A percentile compares a stretch with the other conserved stretches of the same genome.
Conservation (phyloP, 2,797 vertebrate genomes). For the Distichodus sexfasciatus region DNA sequence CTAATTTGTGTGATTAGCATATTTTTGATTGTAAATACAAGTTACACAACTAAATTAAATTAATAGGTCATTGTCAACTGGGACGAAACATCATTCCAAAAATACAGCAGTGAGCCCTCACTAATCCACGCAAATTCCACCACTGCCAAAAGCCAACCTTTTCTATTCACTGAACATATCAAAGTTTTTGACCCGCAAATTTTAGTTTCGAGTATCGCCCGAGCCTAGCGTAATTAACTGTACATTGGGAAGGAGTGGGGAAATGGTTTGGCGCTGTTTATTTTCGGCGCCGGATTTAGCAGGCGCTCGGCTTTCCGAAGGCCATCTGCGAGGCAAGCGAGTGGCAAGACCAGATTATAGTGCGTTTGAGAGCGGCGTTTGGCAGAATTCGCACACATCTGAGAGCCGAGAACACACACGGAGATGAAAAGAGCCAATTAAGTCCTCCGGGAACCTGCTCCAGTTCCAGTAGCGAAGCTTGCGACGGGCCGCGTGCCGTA, state of each 20-base stretch:
- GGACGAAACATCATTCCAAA: slow-evolving; percentile 22
- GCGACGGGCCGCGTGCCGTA: background rate
- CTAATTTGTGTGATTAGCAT: background rate
- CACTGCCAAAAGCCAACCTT: slow-evolving; percentile 8
- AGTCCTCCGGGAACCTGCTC: slow-evolving; percentile 33
- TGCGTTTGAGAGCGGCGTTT: slow-evolving; percentile 10
- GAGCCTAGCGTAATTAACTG: slow-evolving; percentile 37
- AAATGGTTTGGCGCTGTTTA: slow-evolving; percentile 31
- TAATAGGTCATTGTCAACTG: slow-evolving; percentile 17
- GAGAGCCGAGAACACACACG: background rate
- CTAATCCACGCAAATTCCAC: slow-evolving; percentile 38
- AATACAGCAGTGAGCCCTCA: slow-evolving; percentile 28
- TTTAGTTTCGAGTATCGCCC: background rate
- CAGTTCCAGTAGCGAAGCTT: background rate
- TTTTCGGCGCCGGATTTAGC: slow-evolving; percentile 43
- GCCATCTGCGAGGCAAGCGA: slow-evolving; percentile 41
- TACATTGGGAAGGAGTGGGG: slow-evolving; percentile 22
- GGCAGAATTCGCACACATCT: slow-evolving; percentile 2
- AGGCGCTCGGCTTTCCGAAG: slow-evolving; percentile 33
- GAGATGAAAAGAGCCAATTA: slow-evolving; percentile 1
- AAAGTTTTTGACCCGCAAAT: slow-evolving; percentile 23
- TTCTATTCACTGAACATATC: slow-evolving; percentile 36
- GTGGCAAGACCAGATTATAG: slow-evolving; percentile 26
- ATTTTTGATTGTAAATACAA: background rate
- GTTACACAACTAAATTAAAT: slow-evolving; percentile 19